phyloP scores from a whole-genome alignment of 2,113 vertebrate genomes.

The Hystrix brachyura region DNA sequence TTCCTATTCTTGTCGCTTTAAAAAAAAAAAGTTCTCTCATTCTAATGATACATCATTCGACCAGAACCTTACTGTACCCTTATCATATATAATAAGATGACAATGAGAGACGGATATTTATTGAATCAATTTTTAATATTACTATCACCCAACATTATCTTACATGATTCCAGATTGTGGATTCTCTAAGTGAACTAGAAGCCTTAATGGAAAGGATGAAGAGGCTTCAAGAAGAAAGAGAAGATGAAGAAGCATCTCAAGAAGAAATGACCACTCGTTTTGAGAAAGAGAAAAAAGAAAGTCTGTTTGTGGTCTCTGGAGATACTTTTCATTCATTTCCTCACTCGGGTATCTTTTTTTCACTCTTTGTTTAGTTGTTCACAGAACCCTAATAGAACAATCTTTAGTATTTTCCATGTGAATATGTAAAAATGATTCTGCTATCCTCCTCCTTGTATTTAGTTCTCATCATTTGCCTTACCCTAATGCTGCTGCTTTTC shows the following conservation, averaged over 20 bases:
- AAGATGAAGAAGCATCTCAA: slow-evolving; percentile 90
- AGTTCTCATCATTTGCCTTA: not conserved
- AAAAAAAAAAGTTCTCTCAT: not conserved
- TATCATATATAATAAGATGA: not conserved
- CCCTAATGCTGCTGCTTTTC: not conserved
- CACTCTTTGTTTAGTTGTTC: not conserved
- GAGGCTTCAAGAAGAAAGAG: slow-evolving; percentile 91
- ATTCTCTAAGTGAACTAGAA: slow-evolving; percentile 92
- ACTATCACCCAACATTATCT: not conserved
- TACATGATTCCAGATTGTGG: slow-evolving; percentile 85
- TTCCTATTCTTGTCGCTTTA: not conserved
- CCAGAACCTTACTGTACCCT: not conserved
- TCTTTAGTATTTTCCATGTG: not conserved
- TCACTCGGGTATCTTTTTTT: slow-evolving; percentile 61
- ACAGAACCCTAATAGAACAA: not conserved
- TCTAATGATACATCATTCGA: not conserved
- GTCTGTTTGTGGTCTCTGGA: slow-evolving; percentile 91
- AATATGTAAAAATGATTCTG: not conserved
- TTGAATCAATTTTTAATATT: not conserved
- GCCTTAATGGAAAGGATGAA: slow-evolving; percentile 93
- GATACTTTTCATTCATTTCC: slow-evolving; percentile 85
- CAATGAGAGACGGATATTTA: not conserved
- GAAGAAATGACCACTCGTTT: slow-evolving; percentile 93
- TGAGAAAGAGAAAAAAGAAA: slow-evolving; percentile 93
- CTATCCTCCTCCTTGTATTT: not conserved